Evolutionary conservation across 2,797 vertebrate genomes (phyloP).

Genomic region (Loris lydekkerianus): DNA sequence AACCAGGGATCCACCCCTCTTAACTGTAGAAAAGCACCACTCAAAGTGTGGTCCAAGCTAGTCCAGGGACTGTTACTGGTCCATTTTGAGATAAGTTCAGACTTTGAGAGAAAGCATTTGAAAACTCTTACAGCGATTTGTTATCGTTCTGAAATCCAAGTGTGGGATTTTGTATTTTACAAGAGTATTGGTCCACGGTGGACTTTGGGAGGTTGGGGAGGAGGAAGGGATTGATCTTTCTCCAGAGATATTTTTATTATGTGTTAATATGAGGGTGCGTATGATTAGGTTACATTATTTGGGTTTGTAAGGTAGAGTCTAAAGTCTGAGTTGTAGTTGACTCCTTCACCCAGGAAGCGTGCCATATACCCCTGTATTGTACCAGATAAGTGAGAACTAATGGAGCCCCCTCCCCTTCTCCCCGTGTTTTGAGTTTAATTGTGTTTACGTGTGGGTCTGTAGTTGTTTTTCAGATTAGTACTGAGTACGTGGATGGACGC

Average conservation of each 20-base stretch:
- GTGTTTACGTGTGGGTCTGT: too few species aligned
- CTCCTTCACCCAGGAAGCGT: too few species aligned
- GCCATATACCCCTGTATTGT: too few species aligned
- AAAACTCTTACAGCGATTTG: not conserved
- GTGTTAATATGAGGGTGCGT: too few species aligned
- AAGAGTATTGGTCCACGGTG: not conserved
- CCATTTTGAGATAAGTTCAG: not conserved
- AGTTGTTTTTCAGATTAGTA: too few species aligned
- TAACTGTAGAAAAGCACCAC: not conserved
- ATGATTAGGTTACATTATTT: too few species aligned
- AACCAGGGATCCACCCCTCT: not conserved
- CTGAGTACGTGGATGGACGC: too few species aligned
- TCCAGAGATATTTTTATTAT: not conserved
- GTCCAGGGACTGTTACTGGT: not conserved
- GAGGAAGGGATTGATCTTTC: not conserved
- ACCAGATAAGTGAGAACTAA: too few species aligned
- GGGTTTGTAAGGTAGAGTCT: too few species aligned
- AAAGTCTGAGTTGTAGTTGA: too few species aligned
- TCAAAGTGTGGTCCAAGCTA: not conserved
- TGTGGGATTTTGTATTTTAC: not conserved
- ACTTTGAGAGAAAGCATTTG: not conserved
- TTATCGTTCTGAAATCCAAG: constrained; percentile 34
- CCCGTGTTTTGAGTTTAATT: too few species aligned
- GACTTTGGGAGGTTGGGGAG: not conserved
- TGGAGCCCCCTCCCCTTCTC: too few species aligned